A percentile compares a stretch with the other conserved stretches of the same genome.
phyloP scores from a whole-genome alignment of 2,797 vertebrate genomes.

The Delichon dasypus region DNA sequence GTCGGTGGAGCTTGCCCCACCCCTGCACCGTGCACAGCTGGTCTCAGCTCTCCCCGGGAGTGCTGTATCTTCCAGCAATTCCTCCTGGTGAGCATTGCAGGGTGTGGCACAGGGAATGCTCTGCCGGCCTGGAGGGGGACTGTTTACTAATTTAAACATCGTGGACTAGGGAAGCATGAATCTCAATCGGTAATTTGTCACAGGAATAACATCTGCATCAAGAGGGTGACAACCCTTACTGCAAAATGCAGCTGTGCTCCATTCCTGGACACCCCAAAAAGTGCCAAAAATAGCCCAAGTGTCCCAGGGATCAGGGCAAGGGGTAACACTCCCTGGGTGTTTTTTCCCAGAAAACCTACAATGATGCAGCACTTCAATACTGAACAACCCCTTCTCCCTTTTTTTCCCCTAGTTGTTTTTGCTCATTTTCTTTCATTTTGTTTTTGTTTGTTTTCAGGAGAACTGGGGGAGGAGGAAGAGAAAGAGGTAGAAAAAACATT shows the following conservation, averaged over 20 bases:
- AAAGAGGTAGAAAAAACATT: conserved; percentile 41
- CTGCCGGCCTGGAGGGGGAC: not conserved
- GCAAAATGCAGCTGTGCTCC: not conserved
- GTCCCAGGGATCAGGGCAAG: rapidly evolving
- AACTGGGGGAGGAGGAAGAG: not conserved
- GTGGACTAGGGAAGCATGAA: not conserved
- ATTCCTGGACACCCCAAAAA: not conserved
- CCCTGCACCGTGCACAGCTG: rapidly evolving
- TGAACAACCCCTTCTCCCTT: not conserved
- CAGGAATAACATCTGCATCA: not conserved
- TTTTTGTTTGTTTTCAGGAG: conserved; percentile 54
- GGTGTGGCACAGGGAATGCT: not conserved
- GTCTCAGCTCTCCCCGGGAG: not conserved
- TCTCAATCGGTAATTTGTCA: not conserved
- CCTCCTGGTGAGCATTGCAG: not conserved
- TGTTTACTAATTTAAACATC: not conserved
- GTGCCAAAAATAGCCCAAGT: not conserved
- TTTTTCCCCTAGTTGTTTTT: not conserved
- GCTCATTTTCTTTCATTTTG: conserved; percentile 1
- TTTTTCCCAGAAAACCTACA: not conserved
- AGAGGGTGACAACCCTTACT: not conserved
- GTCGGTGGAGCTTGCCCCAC: rapidly evolving
- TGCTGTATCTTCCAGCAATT: not conserved
- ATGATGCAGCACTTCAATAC: not conserved
- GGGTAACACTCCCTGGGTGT: not conserved